Evolutionary conservation across 2,113 vertebrate species (phyloP).

Genomic region (Lepidothrix coronata): DNA sequence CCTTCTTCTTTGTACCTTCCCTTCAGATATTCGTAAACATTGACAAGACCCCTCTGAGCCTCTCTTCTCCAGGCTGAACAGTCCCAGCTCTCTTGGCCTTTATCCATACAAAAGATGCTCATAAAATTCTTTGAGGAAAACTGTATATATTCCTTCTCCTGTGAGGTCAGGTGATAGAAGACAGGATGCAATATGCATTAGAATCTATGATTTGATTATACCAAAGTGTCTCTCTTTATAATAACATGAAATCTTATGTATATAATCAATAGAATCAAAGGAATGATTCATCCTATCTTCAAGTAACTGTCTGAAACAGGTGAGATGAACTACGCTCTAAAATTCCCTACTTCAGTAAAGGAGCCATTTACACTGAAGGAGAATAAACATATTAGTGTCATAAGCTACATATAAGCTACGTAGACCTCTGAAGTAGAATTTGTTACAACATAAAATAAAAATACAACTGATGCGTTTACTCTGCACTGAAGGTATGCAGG

Average conservation of each 20-base stretch:
- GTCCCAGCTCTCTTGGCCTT: neutral
- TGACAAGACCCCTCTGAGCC: accelerated
- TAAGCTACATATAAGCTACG: neutral
- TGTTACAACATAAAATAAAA: neutral
- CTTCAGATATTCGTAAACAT: neutral
- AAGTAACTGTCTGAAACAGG: neutral
- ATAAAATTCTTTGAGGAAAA: neutral
- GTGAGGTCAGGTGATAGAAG: neutral
- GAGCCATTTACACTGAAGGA: neutral
- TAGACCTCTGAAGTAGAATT: neutral
- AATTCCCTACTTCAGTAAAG: neutral
- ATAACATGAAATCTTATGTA: neutral
- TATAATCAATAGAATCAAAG: neutral
- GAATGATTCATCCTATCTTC: neutral
- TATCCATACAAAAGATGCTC: neutral
- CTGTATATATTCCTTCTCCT: neutral
- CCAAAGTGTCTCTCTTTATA: neutral
- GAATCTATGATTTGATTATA: neutral
- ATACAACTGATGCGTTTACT: neutral
- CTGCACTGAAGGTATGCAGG: neutral
- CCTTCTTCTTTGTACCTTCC: neutral
- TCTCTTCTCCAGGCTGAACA: neutral
- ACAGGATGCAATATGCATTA: neutral
- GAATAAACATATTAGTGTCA: neutral
- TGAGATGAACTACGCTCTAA: neutral